These are phyloP conservation scores for Xerus inauris DNA, from an alignment of 2,113 vertebrate genomes.

Conservation along the genomic window DNA sequence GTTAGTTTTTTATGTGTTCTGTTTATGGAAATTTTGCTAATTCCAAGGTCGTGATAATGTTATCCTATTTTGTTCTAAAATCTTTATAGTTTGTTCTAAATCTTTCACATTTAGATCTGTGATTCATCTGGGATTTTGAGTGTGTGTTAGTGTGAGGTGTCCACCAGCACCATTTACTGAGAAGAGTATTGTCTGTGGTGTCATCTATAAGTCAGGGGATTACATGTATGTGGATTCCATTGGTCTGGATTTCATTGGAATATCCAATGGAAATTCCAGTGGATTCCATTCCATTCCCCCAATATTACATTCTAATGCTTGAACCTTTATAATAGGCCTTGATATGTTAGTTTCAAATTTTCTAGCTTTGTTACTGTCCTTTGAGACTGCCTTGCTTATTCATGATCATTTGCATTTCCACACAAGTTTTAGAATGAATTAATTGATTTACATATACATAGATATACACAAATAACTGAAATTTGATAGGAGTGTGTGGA, in stretches of 20 bases:
- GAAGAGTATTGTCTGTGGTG: background rate
- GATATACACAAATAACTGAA: background rate
- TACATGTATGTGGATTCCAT: background rate
- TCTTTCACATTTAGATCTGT: background rate
- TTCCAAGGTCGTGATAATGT: constrained; percentile 11
- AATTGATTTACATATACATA: background rate
- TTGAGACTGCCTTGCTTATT: constrained; percentile 22
- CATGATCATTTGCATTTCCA: constrained; percentile 36
- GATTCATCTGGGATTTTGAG: background rate
- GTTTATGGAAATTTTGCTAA: constrained; percentile 39
- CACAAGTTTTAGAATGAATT: constrained; percentile 25
- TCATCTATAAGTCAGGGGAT: background rate
- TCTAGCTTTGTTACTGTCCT: background rate
- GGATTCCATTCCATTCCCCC: background rate
- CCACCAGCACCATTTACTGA: background rate
- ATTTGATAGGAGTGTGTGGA: background rate
- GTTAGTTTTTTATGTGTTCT: background rate
- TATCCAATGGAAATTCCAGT: too few species aligned
- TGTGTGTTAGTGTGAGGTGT: background rate
- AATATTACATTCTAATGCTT: background rate
- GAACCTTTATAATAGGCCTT: background rate
- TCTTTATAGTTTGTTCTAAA: constrained; percentile 21
- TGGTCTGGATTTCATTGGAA: too few species aligned
- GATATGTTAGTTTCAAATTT: background rate
- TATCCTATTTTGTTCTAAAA: constrained; percentile 17